Evolutionary conservation across 2,888 invertebrate species (phyloP), one percentile per base, ranked within the genome.

Genomic region (Odontothrips loti): DNA sequence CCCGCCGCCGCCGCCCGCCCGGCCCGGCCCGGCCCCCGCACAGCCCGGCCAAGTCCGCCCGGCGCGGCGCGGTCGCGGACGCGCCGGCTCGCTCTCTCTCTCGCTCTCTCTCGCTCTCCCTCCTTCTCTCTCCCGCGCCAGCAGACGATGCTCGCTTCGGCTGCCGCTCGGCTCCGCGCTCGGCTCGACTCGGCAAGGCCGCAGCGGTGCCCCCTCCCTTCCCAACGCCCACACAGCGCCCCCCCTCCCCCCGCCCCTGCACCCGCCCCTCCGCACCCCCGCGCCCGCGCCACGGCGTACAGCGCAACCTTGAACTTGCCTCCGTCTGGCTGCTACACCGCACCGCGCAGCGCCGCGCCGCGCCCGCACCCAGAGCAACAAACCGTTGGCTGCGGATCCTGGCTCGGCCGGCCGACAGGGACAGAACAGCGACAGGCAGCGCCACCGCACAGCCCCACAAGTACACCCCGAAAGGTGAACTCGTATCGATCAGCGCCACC

Each of bases 201-300:
- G 68, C 68, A 27, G 23, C 27, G 27, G 68, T 11, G 68, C 68
- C 68, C 68, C 68, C 27, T 27, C 11, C 12, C 11, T 6, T 43
- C 34, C 51, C 12, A 10, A 51, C 51, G 51, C 51, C 51, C 51
- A 51, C 51, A 51, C 68, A 8, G 68, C 23, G 23, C 23, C 23
- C 85, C 82, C 84, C 82, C 82, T 84, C 83, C 83, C 80, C 82
- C 84, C 84, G 82, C 82, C 80, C 82, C 84, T 84, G 82, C 82
- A 87, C 87, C 87, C 86, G 86, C 86, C 86, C 85, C 87, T 87
- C 87, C 88, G 87, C 86, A 85, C 85, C 84, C 84, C 84, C 83
- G 84, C 84, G 84, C 84, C 83, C 85, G 83, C 82, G 82, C 83
- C 82, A 63, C 51, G 48, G 80, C 79, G 80, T 29, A 68, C 79